phyloP scores from a whole-genome alignment of 2,888 invertebrate genomes.

The Tipula unca region DNA sequence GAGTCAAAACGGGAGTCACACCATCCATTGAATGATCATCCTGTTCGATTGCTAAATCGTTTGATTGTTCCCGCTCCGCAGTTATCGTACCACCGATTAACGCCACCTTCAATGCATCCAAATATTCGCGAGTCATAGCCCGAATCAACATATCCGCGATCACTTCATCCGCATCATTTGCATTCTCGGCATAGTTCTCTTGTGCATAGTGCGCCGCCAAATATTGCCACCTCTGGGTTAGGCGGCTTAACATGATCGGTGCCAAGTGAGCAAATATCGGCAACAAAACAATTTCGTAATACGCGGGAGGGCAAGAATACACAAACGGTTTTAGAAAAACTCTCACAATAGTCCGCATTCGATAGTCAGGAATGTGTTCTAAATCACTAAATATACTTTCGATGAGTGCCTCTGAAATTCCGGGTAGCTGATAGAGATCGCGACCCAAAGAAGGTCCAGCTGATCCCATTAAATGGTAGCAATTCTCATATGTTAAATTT shows the following conservation, averaged over 20 bases:
- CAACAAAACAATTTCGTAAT: conserved; percentile 64
- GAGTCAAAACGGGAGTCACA: conserved; percentile 44
- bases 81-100: conserved; percentile 60
- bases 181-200: conserved; percentile 67
- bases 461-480: conserved; percentile 71
- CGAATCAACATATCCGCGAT: conserved; percentile 79
- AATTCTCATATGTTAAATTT: conserved; percentile 68
- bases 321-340: conserved; percentile 80
- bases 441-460: conserved; percentile 72
- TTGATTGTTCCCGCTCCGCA: conserved; percentile 28
- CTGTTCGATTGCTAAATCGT: conserved; percentile 50
- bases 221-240: conserved; percentile 72
- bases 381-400: conserved; percentile 47
- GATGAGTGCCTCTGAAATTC: conserved; percentile 64
- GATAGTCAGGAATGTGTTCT: conserved; percentile 72
- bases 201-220: conserved; percentile 67
- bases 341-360: conserved; percentile 72
- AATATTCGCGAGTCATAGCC: conserved; percentile 77
- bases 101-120: conserved; percentile 71
- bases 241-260: conserved; percentile 62
- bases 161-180: conserved; percentile 71
- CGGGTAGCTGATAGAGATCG: conserved; percentile 72
- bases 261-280: conserved; percentile 71
- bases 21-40: conserved; percentile 65
- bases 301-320: conserved; percentile 75